Evolutionary conservation across 2,113 vertebrate genomes (phyloP).

Genomic region (Hiodon tergisus): DNA sequence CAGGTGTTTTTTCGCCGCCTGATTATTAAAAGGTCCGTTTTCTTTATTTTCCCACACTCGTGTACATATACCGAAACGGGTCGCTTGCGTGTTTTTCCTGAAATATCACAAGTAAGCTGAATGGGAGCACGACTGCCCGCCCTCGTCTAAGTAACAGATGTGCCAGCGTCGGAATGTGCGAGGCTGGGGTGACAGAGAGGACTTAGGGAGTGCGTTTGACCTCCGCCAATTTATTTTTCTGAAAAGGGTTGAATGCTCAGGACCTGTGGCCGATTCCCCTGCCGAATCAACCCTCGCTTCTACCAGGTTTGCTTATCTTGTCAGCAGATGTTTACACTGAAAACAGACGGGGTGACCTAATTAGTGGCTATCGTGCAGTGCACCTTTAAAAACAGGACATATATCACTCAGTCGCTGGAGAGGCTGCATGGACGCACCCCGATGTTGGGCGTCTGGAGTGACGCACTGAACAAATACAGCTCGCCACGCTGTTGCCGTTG

Average conservation of each 20-base stretch:
- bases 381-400: conserved; percentile 48
- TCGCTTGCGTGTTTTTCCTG: background rate
- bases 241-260: conserved; percentile 12
- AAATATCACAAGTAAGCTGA: conserved; percentile 9
- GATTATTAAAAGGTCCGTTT: background rate
- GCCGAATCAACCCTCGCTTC: conserved; percentile 20
- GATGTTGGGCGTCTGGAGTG: conserved; percentile 25
- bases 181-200: conserved; percentile 26
- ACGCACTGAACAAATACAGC: conserved; percentile 38
- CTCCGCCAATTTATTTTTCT: conserved; percentile 20
- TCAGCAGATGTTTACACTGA: conserved; percentile 45
- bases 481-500: conserved; percentile 30
- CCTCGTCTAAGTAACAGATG: conserved; percentile 18
- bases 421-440: conserved; percentile 17
- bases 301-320: conserved; percentile 42
- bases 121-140: conserved; percentile 13
- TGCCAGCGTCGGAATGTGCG: conserved; percentile 20
- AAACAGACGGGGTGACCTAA: conserved; percentile 46
- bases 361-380: conserved; percentile 39
- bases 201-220: conserved; percentile 8
- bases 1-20: background rate
- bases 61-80: conserved; percentile 1
- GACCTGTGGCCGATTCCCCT: conserved; percentile 30
- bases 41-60: background rate
- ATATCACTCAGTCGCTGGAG: conserved; percentile 43